A percentile compares a stretch with the other conserved stretches of the same genome.
These are phyloP conservation scores for Dendrophyllia cribrosa DNA, from an alignment of 64 coral and sea anemone species.

Conservation along the genomic window DNA sequence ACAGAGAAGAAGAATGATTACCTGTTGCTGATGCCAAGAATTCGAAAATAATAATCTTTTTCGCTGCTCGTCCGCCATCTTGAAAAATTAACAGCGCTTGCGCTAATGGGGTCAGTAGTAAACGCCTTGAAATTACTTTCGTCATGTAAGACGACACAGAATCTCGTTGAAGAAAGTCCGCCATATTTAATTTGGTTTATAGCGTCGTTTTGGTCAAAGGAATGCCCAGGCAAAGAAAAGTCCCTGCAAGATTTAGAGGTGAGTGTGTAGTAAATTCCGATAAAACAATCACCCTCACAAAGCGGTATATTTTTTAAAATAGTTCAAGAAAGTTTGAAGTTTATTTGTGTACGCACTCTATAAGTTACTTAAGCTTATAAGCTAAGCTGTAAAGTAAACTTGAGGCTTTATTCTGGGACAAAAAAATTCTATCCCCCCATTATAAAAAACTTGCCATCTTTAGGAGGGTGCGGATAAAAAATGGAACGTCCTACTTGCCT, in stretches of 20 bases:
- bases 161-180: background rate
- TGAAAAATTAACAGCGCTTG: background rate
- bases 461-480: too few species aligned
- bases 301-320: background rate
- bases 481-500: too few species aligned
- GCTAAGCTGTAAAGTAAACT: too few species aligned
- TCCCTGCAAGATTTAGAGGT: constrained; percentile 76
- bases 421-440: too few species aligned
- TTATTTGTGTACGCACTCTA: background rate
- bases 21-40: constrained; percentile 10
- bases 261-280: background rate
- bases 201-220: constrained; percentile 26
- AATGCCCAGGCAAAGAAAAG: constrained; percentile 77
- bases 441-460: too few species aligned
- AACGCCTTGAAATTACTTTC: background rate
- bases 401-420: too few species aligned
- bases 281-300: background rate
- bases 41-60: background rate
- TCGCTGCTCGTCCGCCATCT: constrained; percentile 34
- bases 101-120: constrained; percentile 20
- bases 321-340: background rate
- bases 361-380: too few species aligned
- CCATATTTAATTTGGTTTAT: constrained; percentile 12
- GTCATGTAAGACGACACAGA: background rate
- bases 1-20: background rate